Base-by-base conservation (phyloP, 2,888 invertebrate species). In the Epiblema foenella region DNA sequence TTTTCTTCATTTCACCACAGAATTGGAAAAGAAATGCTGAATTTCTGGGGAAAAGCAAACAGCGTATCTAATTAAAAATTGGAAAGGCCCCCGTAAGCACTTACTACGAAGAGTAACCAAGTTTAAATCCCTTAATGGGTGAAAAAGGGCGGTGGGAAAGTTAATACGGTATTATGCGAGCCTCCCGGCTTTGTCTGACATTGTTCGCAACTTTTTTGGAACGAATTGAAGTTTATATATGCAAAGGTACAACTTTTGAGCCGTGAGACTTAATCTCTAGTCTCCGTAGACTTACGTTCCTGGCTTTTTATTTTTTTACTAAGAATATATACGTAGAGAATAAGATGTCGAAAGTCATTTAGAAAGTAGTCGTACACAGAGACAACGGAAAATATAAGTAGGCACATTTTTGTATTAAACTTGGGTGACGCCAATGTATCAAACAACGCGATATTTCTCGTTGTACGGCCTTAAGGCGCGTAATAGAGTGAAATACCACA, bases 81-180 rank as follows among this genome's bases (percentile, higher is more conserved):
- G 52, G 52, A 64, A 63, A 64, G 64, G 52, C 18, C 37, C 52
- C 18, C 64, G 51, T 63, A 64, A 64, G 64, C 52, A 54, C 64
- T 64, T 24, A 54, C 64, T 54, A 64, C 54, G 64, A 54, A 63
- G 29, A 62, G 63, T 52, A 52, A 39, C 52, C 5, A 20, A 54
- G 52, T 64, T 64, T 11, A 64, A 64, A 54, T 54, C 64, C 63
- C 52, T 52, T 64, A 64, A 64, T 64, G 64, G 64, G 52, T 64
- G 24, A 39, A 64, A 64, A 64, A 64, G 64, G 63, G 20, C 20
- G 29, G 29, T 10, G 33, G 20, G n/a, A 64, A 64, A 54, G 52
- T 64, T 64, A 51, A 51, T 63, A 54, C 39, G 20, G 52, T n/a
- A 63, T 64, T 39, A 64, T 63, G 52, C 20, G 33, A 49, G 46